Conservation (phyloP, 2,113 vertebrate species). For the Vulpes lagopus region DNA sequence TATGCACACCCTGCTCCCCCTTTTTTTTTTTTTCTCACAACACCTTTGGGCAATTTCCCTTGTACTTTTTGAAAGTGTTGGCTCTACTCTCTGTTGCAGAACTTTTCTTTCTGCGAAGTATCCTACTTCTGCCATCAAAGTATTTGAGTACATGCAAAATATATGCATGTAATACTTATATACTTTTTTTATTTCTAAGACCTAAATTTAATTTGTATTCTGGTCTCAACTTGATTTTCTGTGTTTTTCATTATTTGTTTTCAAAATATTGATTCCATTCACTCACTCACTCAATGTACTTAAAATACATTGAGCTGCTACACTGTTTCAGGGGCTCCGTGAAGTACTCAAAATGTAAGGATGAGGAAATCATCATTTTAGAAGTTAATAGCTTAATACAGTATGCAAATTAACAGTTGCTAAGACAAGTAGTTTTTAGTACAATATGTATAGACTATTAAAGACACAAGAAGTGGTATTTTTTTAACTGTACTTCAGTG, state of each 20-base stretch:
- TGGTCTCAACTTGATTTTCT: neutral
- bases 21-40: neutral
- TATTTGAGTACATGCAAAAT: neutral
- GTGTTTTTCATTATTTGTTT: neutral
- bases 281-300: neutral
- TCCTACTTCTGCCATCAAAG: neutral
- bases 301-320: neutral
- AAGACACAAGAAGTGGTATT: neutral
- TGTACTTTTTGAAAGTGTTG: neutral
- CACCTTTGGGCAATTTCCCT: neutral
- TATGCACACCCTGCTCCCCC: neutral
- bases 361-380: slow-evolving; percentile 20
- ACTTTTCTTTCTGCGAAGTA: neutral
- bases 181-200: neutral
- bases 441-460: neutral
- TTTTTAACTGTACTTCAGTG: neutral
- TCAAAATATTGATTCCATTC: neutral
- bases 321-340: neutral
- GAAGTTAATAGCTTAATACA: neutral
- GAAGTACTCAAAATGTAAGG: neutral
- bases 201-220: neutral
- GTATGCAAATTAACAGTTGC: neutral
- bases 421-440: neutral
- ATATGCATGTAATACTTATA: neutral
- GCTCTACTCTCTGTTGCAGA: neutral